Percentiles rank a stretch among this genome's conserved stretches.
These are phyloP conservation scores for Aurelia sp. DNA, from an alignment of 30 jellyfish, hydroid and myxozoan genomes.

Conservation along the genomic window DNA sequence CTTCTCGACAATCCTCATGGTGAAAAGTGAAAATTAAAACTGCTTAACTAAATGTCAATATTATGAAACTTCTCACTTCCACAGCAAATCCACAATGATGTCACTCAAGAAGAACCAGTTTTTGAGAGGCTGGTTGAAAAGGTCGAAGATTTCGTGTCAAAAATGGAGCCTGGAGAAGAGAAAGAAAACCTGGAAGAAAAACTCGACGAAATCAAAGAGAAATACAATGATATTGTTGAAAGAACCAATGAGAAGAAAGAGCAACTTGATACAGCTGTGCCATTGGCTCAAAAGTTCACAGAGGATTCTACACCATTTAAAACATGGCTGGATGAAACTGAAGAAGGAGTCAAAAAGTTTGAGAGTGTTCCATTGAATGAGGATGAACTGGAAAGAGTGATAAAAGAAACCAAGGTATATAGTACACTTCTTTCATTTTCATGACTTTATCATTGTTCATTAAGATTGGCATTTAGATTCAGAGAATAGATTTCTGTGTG, in stretches of 20 bases:
- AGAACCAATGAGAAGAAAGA: slow-evolving; percentile 56
- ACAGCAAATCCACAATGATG: slow-evolving; percentile 83
- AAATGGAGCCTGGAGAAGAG: slow-evolving; percentile 81
- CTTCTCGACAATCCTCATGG: no score
- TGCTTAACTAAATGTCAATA: background rate
- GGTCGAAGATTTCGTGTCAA: slow-evolving; percentile 63
- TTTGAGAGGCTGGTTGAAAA: slow-evolving; percentile 59
- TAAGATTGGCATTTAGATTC: no score
- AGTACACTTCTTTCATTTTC: no score
- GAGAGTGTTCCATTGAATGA: slow-evolving; percentile 71
- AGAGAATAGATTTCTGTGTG: no score
- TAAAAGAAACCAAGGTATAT: slow-evolving; percentile 69
- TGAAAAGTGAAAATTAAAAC: no score
- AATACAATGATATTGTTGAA: slow-evolving; percentile 48
- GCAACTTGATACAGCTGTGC: slow-evolving; percentile 40
- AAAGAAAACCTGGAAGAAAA: slow-evolving; percentile 39
- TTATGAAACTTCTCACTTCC: background rate
- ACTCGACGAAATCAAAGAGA: slow-evolving; percentile 56
- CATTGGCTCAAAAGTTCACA: slow-evolving; percentile 53
- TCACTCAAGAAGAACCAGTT: slow-evolving; percentile 80
- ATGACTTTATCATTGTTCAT: no score
- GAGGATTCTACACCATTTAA: slow-evolving; percentile 55
- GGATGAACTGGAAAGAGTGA: slow-evolving; percentile 39
- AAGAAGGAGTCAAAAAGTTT: slow-evolving; percentile 23
- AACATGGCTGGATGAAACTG: slow-evolving; percentile 71